A percentile compares a stretch with the other conserved stretches of the same genome.
phyloP scores from a whole-genome alignment of 2,888 invertebrate species.

The Oscheius sp. region DNA sequence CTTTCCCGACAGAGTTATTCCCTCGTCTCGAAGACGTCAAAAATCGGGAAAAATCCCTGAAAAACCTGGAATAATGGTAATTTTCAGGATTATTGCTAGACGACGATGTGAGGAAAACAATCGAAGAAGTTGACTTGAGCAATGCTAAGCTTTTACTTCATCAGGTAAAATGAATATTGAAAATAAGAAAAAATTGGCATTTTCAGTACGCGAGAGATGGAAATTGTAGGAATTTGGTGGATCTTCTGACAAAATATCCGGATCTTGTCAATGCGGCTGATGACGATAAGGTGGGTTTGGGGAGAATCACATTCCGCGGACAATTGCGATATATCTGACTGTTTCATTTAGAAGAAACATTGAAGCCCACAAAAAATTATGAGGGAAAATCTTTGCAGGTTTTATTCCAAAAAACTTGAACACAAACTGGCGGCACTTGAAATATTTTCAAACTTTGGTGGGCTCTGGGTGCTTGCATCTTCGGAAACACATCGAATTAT shows the following conservation, averaged over 20 bases:
- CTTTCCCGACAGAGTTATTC: background rate
- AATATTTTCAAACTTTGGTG: too few relatives aligned
- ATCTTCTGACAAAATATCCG: conserved; percentile 1
- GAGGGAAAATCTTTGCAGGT: too few relatives aligned
- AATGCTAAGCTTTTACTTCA: conserved; percentile 2
- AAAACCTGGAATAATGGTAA: background rate
- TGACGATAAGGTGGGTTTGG: background rate
- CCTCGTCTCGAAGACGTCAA: background rate
- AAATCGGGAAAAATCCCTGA: background rate
- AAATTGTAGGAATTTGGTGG: background rate
- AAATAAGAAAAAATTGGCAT: background rate
- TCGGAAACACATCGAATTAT: too few relatives aligned
- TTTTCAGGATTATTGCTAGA: conserved; percentile 10
- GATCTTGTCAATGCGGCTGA: conserved; percentile 14
- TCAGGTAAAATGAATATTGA: background rate
- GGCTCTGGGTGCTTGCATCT: too few relatives aligned
- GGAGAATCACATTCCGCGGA: background rate
- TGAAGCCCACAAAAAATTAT: too few relatives aligned
- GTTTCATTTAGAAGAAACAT: background rate
- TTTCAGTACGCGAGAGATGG: conserved; percentile 32
- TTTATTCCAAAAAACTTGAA: too few relatives aligned
- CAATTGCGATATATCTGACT: background rate
- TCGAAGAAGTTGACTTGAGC: background rate
- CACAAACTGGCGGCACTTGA: too few relatives aligned
- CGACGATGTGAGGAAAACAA: conserved; percentile 6